Evolutionary conservation across 2,797 vertebrate species (phyloP).

Genomic region (Eidolon dupreanum): DNA sequence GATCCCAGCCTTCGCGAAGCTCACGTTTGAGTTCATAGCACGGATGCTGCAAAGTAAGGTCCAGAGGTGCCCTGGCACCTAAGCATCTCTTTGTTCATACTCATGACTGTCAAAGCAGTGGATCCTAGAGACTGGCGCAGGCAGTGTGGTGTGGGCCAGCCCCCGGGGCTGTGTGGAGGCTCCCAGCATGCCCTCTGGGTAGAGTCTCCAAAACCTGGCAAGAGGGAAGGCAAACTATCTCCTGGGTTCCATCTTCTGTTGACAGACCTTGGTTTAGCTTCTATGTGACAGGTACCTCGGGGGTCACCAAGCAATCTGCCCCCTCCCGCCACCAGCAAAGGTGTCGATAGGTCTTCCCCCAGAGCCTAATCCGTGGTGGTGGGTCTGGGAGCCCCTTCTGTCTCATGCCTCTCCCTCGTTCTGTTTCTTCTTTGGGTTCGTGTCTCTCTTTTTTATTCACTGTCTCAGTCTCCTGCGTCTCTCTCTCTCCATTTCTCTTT

Average conservation of each 20-base stretch:
- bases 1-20: no score
- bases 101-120: accelerated
- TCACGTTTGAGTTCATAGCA: accelerated
- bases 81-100: background rate
- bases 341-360: accelerated
- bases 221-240: background rate
- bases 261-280: background rate
- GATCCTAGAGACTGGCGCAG: background rate
- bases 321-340: background rate
- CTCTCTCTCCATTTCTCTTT: background rate
- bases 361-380: accelerated
- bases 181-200: no score
- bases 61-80: background rate
- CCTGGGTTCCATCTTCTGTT: no score
- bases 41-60: accelerated
- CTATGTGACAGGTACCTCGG: no score
- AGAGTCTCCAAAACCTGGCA: background rate
- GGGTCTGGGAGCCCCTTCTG: background rate
- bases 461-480: background rate
- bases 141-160: background rate
- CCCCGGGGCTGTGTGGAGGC: accelerated
- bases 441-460: background rate
- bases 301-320: background rate
- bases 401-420: accelerated
- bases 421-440: background rate